phyloP scores from a whole-genome alignment of 1,140 invertebrate species.

The Drosophila micromelanica region DNA sequence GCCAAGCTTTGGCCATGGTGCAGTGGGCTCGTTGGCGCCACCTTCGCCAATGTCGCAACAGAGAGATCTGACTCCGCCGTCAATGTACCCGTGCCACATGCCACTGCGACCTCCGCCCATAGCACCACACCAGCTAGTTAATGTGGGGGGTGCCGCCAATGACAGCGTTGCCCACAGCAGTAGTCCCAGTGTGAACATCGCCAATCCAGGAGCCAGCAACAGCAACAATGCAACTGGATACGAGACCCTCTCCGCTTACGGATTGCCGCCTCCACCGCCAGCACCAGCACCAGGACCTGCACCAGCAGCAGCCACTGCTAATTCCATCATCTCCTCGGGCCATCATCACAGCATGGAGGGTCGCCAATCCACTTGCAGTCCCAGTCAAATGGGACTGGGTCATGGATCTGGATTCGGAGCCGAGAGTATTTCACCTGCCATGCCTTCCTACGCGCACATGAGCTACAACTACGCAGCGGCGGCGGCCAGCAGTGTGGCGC shows the following conservation, averaged over 20 bases:
- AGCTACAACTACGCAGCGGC: conserved; percentile 69
- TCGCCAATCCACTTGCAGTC: conserved; percentile 39
- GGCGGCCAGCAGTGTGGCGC: conserved; percentile 39
- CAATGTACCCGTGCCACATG: conserved; percentile 82
- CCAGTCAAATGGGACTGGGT: conserved; percentile 40
- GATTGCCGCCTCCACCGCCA: conserved; percentile 44
- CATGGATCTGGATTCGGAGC: conserved; percentile 41
- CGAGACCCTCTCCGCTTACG: conserved; percentile 56
- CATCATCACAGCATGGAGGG: conserved; percentile 47
- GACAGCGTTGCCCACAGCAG: conserved; percentile 4
- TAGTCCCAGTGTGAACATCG: conserved; percentile 10
- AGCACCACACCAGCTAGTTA: conserved; percentile 48
- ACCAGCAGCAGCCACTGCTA: conserved; percentile 1
- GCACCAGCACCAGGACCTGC: conserved; percentile 4
- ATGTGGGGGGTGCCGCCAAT: conserved; percentile 12
- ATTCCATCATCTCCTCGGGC: background rate
- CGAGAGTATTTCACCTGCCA: conserved; percentile 46
- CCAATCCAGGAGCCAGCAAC: conserved; percentile 4
- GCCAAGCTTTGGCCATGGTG: conserved; percentile 68
- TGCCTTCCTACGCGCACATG: conserved; percentile 68
- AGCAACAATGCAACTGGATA: conserved; percentile 44
- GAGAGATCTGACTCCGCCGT: conserved; percentile 76
- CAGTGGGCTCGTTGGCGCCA: conserved; percentile 63
- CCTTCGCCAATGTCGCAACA: conserved; percentile 70
- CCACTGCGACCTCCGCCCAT: conserved; percentile 57